phyloP scores from a whole-genome alignment of 2,113 vertebrate genomes.

The Craseonycteris thonglongyai region DNA sequence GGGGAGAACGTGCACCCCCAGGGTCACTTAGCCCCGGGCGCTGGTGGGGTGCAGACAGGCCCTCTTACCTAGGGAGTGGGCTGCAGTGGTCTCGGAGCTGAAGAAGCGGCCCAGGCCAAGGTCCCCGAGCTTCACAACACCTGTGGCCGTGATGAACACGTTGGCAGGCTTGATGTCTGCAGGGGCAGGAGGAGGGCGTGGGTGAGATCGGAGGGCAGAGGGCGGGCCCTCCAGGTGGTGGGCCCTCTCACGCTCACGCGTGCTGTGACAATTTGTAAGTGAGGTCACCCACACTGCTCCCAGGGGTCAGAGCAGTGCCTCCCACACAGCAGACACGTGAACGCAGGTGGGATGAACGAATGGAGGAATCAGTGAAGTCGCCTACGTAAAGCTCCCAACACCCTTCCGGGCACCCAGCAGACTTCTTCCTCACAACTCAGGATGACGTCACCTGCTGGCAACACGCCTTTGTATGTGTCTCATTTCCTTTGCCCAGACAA shows the following conservation, averaged over 20 bases:
- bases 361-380: neutral
- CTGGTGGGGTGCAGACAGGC: rapidly evolving
- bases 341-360: neutral
- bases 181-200: constrained; percentile 46
- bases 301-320: neutral
- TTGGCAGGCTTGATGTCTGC: constrained; percentile 92
- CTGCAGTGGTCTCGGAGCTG: constrained; percentile 90
- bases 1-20: rapidly evolving
- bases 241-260: neutral
- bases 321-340: neutral
- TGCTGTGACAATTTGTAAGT: neutral
- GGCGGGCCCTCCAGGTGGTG: neutral
- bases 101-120: constrained; percentile 90
- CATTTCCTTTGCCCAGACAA: neutral
- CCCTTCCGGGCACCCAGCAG: neutral
- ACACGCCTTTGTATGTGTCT: neutral
- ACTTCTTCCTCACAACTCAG: neutral
- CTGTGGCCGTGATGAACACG: constrained; percentile 90
- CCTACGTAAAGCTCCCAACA: neutral
- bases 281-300: no score
- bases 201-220: neutral
- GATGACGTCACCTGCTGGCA: neutral
- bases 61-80: constrained; percentile 88
- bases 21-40: rapidly evolving
- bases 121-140: constrained; percentile 89